phyloP scores from a whole-genome alignment of 2,888 invertebrate species.

The Dolichomitus sp. region DNA sequence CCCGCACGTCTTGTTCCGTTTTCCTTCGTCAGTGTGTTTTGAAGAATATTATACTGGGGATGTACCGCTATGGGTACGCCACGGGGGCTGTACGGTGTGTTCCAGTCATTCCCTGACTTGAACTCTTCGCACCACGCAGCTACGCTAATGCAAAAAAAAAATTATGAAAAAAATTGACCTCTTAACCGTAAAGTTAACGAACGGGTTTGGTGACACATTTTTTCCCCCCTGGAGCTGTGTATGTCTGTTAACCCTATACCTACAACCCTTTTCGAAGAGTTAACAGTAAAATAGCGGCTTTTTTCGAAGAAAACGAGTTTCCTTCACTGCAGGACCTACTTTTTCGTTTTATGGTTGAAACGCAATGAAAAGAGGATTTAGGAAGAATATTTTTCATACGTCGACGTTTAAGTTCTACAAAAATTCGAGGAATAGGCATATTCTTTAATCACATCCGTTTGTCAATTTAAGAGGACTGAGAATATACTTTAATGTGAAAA shows the following conservation, averaged over 20 bases:
- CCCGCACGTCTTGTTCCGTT: slow-evolving; percentile 30
- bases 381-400: background rate
- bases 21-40: slow-evolving; percentile 18
- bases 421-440: slow-evolving; percentile 10
- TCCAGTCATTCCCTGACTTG: slow-evolving; percentile 63
- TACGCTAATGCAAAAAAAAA: slow-evolving; percentile 66
- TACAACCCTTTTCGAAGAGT: slow-evolving; percentile 53
- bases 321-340: background rate
- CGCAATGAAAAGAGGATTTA: background rate
- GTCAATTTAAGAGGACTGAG: background rate
- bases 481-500: background rate
- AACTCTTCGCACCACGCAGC: background rate
- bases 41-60: slow-evolving; percentile 41
- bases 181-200: slow-evolving; percentile 76
- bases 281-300: slow-evolving; percentile 46
- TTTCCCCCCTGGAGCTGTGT: slow-evolving; percentile 32
- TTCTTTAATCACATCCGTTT: background rate
- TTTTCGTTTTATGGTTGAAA: slow-evolving; percentile 12
- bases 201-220: slow-evolving; percentile 70
- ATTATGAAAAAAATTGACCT: slow-evolving; percentile 73
- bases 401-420: background rate
- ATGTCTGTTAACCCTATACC: slow-evolving; percentile 43
- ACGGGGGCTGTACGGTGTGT: slow-evolving; percentile 54
- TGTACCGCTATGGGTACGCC: slow-evolving; percentile 45
- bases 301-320: slow-evolving; percentile 9